Evolutionary conservation across 2,888 invertebrate genomes (phyloP), one percentile per base, ranked within the genome.

Genomic region (Cheilosia grossa): DNA sequence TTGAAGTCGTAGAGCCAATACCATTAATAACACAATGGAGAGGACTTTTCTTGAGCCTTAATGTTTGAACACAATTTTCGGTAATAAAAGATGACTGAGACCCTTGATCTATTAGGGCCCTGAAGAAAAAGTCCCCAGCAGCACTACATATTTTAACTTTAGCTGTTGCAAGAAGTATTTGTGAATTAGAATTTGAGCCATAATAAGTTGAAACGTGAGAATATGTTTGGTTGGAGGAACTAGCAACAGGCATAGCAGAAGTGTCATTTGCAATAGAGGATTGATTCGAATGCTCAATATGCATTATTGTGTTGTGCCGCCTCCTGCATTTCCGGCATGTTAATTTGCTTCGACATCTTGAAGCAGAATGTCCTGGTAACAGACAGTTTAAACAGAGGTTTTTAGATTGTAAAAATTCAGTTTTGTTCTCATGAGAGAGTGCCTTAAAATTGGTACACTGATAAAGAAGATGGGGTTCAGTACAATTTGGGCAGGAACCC

Each of bases 111-210:
- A 13, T 15, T 21, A 37, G 58, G 13, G 58, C 58, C 15, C 40
- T 40, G 1, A 58, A 58, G 4, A 40, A 6, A 6, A 40, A 21
- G 5, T 21, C 58, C 0, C 58, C 40, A 40, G 0, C 4, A 13
- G 56, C 1, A 30, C 9, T 33, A 1, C 51, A 51, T 15, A 66
- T 24, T 24, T 53, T 66, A 13, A 42, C 27, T 13, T 40, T 27
- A n/a, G 66, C 66, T 19, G 53, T 66, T 17, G 49, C 53, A n/a
- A 51, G 51, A 21, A 66, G 24, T 24, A 27, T 40, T 42, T 53
- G 21, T 9, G 42, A 54, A 42, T 5, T 1, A 3, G 13, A 51
- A 40, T 27, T 53, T 40, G 51, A 49, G 13, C 21, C 19, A 49
- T 1, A 2, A 49, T 49, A 4, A 10, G 49, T 21, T 4, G 44